These are phyloP conservation scores for Drosophila grimshawi DNA, from an alignment of 1,140 invertebrate species.

Conservation along the genomic window DNA sequence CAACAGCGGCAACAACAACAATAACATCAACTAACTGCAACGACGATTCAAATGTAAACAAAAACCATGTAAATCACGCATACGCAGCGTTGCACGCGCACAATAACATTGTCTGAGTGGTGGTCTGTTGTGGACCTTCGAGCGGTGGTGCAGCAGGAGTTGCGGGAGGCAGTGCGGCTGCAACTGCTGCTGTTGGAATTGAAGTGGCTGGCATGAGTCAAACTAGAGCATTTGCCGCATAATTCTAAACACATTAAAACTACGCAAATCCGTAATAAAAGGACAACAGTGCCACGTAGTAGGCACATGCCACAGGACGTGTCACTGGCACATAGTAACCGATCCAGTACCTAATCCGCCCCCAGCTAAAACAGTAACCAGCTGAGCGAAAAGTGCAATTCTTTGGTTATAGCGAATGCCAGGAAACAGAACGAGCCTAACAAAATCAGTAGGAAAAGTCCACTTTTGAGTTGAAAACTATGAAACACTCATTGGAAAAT, in stretches of 20 bases:
- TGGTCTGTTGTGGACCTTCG: not conserved
- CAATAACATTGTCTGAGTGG: conserved; percentile 56
- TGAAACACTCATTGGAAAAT: conserved; percentile 1
- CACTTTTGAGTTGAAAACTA: conserved; percentile 5
- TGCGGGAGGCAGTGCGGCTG: not conserved
- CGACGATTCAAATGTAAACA: conserved; percentile 59
- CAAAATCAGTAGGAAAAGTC: not conserved
- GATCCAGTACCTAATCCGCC: conserved; percentile 8
- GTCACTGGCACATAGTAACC: not conserved
- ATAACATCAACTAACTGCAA: conserved; percentile 27
- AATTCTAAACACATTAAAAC: conserved; percentile 67
- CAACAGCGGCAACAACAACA: conserved; percentile 42
- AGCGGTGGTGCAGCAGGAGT: too few relatives aligned
- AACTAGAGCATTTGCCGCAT: conserved; percentile 73
- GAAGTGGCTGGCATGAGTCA: conserved; percentile 32
- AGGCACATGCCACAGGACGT: conserved; percentile 1
- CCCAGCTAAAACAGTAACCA: conserved; percentile 18
- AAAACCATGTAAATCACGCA: conserved; percentile 76
- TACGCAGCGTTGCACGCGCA: conserved; percentile 76
- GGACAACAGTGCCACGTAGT: conserved; percentile 15
- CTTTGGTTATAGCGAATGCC: not conserved
- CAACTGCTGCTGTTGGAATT: conserved; percentile 18
- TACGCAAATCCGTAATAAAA: conserved; percentile 52
- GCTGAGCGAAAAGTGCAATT: conserved; percentile 16
- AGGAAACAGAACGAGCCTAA: not conserved